A percentile compares a stretch with the other conserved stretches of the same genome.
These are phyloP conservation scores for Corythoichthys haematopterus DNA, from an alignment of 2,113 vertebrate species.

Conservation along the genomic window DNA sequence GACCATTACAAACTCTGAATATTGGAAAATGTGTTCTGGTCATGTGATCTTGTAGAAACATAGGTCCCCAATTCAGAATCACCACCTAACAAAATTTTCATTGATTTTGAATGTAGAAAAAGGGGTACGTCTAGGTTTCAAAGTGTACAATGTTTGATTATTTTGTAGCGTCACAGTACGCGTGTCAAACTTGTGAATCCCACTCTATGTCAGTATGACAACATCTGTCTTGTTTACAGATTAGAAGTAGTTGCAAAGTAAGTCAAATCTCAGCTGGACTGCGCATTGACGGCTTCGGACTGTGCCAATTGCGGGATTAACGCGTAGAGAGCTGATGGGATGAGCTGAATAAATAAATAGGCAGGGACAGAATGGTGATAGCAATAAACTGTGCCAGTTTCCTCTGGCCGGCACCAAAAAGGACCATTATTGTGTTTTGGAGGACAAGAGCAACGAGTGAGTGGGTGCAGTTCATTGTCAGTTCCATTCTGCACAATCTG, in stretches of 20 bases:
- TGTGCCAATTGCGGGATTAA: constrained; percentile 3
- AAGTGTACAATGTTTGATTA: background rate
- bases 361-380: constrained; percentile 17
- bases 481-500: background rate
- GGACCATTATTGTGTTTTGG: constrained; percentile 43
- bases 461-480: constrained; percentile 50
- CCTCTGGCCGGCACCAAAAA: constrained; percentile 35
- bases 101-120: background rate
- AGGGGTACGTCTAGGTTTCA: background rate
- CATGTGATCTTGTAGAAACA: background rate
- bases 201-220: background rate
- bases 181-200: background rate
- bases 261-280: constrained; percentile 3
- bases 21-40: no score
- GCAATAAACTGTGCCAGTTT: constrained; percentile 34
- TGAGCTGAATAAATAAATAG: constrained; percentile 4
- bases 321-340: constrained; percentile 5
- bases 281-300: constrained; percentile 2
- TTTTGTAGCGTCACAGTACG: background rate
- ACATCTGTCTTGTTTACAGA: constrained; percentile 4
- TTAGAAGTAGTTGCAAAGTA: constrained; percentile 1
- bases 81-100: background rate
- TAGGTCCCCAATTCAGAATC: background rate
- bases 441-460: constrained; percentile 52
- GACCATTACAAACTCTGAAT: no score